A percentile compares a stretch with the other conserved stretches of the same genome.
Evolutionary conservation across 2,888 invertebrate genomes (phyloP).

Genomic region (Diogma glabrata): DNA sequence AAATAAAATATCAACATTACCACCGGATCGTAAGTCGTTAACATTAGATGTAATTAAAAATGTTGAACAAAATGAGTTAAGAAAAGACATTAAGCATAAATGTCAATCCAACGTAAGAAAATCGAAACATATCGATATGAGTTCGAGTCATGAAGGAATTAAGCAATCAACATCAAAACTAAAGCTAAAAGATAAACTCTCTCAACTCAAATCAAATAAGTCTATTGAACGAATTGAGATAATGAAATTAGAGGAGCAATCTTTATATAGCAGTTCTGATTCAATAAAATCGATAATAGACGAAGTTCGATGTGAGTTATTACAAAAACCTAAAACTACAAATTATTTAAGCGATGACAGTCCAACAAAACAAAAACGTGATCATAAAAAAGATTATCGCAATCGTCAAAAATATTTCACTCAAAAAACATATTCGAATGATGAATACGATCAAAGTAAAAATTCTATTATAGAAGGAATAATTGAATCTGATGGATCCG

Average conservation of each 20-base stretch:
- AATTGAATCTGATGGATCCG: constrained; percentile 12
- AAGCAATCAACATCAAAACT: too few relatives aligned
- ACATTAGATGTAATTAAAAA: constrained; percentile 8
- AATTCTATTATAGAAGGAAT: not conserved
- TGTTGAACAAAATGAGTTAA: constrained; percentile 4
- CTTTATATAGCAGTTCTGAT: constrained; percentile 13
- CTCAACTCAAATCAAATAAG: too few relatives aligned
- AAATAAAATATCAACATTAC: not conserved
- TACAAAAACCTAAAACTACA: constrained; percentile 12
- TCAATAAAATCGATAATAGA: constrained; percentile 27
- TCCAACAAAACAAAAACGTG: too few relatives aligned
- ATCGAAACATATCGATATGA: too few relatives aligned
- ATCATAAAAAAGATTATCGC: too few relatives aligned
- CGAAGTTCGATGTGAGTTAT: constrained; percentile 24
- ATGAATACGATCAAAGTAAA: not conserved
- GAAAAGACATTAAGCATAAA: not conserved
- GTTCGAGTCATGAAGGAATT: too few relatives aligned
- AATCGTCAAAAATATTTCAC: not conserved
- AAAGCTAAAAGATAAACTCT: constrained; percentile 9
- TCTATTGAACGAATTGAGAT: not conserved
- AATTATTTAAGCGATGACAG: constrained; percentile 8
- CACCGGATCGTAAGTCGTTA: not conserved
- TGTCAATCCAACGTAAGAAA: not conserved
- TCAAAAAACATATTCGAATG: not conserved
- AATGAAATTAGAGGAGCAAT: constrained; percentile 13